These are phyloP conservation scores for Spinus olivaceus DNA, from an alignment of 2,797 vertebrate species.

Conservation along the genomic window DNA sequence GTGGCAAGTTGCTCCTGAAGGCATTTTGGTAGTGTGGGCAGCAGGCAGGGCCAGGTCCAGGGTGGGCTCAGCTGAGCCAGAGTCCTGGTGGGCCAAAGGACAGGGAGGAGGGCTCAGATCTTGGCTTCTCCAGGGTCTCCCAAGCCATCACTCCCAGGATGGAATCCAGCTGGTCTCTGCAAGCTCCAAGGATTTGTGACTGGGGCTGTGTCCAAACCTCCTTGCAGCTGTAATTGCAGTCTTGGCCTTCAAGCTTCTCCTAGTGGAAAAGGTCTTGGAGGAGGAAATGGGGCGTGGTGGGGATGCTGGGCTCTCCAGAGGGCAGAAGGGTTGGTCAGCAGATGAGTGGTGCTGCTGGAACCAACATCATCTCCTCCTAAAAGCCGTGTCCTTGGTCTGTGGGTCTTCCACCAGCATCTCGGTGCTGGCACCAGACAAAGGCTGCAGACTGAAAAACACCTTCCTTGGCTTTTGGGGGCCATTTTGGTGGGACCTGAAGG, in stretches of 20 bases:
- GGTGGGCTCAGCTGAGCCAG: not conserved
- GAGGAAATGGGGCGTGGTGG: not conserved
- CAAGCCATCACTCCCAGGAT: not conserved
- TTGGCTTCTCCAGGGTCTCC: not conserved
- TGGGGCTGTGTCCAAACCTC: not conserved
- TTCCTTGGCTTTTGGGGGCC: not conserved
- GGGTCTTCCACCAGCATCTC: not conserved
- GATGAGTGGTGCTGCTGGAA: not conserved
- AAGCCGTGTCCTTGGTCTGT: not conserved
- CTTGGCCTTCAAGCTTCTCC: not conserved
- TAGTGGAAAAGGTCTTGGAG: not conserved
- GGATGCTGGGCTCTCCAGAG: not conserved
- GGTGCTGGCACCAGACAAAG: not conserved
- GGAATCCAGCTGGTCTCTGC: not conserved
- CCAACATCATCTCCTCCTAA: not conserved
- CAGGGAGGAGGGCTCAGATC: rapidly evolving
- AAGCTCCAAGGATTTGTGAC: not conserved
- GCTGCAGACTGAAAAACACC: not conserved
- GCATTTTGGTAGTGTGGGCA: constrained; percentile 24
- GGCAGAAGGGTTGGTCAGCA: not conserved
- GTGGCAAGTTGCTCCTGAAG: constrained; percentile 41
- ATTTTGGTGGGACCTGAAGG: not conserved
- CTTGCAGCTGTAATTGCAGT: rapidly evolving
- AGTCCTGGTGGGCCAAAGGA: not conserved
- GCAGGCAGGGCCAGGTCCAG: not conserved